Conservation (phyloP, 35 echinoderm and acorn worm species). For the Lytechinus pictus region DNA sequence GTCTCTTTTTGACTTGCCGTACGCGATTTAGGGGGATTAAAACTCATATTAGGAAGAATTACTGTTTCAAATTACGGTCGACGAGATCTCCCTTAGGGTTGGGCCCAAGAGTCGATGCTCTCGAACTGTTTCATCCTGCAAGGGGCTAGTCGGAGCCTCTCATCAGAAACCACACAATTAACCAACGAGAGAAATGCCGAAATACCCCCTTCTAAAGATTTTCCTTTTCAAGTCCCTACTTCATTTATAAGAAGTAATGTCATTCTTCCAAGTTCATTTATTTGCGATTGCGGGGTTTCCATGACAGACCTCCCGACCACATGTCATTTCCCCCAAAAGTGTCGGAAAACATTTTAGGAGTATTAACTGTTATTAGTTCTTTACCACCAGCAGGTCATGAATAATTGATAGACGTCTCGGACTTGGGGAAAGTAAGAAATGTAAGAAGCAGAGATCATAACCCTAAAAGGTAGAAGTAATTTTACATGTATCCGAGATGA, state of each 20-base stretch:
- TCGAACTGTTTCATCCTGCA: background rate
- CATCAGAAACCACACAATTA: slow-evolving; percentile 10
- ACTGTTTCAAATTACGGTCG: slow-evolving; percentile 52
- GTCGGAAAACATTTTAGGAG: slow-evolving; percentile 36
- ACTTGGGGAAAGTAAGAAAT: background rate
- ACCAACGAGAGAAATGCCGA: background rate
- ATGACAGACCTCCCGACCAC: background rate
- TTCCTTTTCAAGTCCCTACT: background rate
- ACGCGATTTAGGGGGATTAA: slow-evolving; percentile 52
- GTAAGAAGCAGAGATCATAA: background rate
- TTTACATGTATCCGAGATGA: background rate
- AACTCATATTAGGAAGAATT: slow-evolving; percentile 51
- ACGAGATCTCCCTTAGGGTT: background rate
- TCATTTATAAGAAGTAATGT: background rate
- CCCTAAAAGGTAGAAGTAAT: background rate
- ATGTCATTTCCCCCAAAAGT: slow-evolving; percentile 10
- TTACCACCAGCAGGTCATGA: background rate
- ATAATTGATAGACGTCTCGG: slow-evolving; percentile 16
- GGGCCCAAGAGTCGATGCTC: background rate
- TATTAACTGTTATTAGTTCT: background rate
- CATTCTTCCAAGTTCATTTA: slow-evolving; percentile 21
- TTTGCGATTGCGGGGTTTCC: slow-evolving; percentile 20
- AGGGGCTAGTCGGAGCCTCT: background rate
- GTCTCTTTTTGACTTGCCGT: slow-evolving; percentile 43
- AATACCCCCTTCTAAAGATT: background rate